These are phyloP conservation scores for Hydrozoanthus gracilis DNA, from an alignment of 92 coral and sea anemone genomes.

Conservation along the genomic window DNA sequence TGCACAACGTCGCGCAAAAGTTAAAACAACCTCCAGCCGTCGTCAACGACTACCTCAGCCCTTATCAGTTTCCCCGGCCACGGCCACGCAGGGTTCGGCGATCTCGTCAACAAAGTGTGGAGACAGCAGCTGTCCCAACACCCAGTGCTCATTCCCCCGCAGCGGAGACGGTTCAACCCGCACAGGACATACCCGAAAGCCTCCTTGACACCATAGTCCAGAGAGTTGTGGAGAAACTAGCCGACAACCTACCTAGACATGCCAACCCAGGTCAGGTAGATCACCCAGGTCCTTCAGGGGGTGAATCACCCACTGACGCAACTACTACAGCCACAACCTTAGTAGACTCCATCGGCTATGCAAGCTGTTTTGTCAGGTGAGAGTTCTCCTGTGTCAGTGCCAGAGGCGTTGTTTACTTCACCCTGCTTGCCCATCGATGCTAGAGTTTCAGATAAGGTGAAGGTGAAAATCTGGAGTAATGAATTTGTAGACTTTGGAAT, in stretches of 20 bases:
- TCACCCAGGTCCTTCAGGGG: no score
- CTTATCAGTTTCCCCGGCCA: background rate
- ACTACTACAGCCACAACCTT: no score
- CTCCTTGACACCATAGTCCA: background rate
- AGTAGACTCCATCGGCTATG: background rate
- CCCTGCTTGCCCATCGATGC: slow-evolving; percentile 60
- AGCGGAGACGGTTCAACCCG: no score
- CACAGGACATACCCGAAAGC: background rate
- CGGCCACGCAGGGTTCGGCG: no score
- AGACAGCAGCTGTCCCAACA: no score
- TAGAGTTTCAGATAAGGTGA: slow-evolving; percentile 47
- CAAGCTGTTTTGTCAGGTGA: background rate
- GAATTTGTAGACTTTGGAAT: slow-evolving; percentile 8
- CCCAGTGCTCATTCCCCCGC: background rate
- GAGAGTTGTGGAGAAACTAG: background rate
- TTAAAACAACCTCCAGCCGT: background rate
- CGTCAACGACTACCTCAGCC: no score
- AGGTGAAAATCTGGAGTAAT: slow-evolving; percentile 43
- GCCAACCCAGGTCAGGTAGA: background rate
- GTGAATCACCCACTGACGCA: no score
- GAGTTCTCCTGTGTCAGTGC: background rate
- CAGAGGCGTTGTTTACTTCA: background rate
- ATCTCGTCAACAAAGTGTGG: no score
- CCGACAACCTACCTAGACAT: background rate
- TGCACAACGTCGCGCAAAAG: background rate